A percentile compares a stretch with the other conserved stretches of the same genome.
These are phyloP conservation scores for Echeneis naucrates DNA, from an alignment of 2,797 vertebrate species.

Conservation along the genomic window DNA sequence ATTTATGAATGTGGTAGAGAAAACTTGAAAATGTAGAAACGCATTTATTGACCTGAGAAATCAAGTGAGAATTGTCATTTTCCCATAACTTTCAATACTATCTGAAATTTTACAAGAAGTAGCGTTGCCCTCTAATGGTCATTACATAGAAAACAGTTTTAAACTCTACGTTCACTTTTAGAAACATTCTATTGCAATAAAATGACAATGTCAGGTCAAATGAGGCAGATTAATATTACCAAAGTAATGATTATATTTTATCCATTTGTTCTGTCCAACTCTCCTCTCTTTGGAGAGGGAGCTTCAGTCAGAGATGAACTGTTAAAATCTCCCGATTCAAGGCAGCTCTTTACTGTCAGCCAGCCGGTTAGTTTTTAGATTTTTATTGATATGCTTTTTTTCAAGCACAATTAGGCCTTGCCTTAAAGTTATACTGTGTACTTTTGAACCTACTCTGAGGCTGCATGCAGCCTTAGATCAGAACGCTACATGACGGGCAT, in stretches of 20 bases:
- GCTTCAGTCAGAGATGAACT: background rate
- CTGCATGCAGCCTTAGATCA: constrained; percentile 45
- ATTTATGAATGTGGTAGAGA: too few species aligned
- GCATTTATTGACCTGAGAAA: too few species aligned
- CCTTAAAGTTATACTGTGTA: constrained; percentile 48
- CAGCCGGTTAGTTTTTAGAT: constrained; percentile 54
- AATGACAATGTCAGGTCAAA: background rate
- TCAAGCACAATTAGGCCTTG: constrained; percentile 56
- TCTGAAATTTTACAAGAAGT: too few species aligned
- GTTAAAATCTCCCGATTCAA: background rate
- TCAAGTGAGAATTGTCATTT: too few species aligned
- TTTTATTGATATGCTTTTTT: constrained; percentile 67
- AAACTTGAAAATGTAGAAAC: too few species aligned
- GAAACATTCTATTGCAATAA: too few species aligned
- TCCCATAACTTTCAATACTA: too few species aligned
- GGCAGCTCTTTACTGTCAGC: constrained; percentile 17
- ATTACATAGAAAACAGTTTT: too few species aligned
- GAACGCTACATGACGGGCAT: constrained; percentile 14
- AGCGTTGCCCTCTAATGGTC: too few species aligned
- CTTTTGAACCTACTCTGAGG: constrained; percentile 58
- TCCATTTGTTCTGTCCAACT: background rate
- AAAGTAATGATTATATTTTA: too few species aligned
- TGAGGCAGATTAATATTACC: constrained; percentile 1
- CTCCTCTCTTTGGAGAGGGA: background rate
- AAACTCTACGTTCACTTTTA: too few species aligned